A percentile compares a stretch with the other conserved stretches of the same genome.
Evolutionary conservation across 2,888 invertebrate genomes (phyloP).

Genomic region (Andrena fulva): DNA sequence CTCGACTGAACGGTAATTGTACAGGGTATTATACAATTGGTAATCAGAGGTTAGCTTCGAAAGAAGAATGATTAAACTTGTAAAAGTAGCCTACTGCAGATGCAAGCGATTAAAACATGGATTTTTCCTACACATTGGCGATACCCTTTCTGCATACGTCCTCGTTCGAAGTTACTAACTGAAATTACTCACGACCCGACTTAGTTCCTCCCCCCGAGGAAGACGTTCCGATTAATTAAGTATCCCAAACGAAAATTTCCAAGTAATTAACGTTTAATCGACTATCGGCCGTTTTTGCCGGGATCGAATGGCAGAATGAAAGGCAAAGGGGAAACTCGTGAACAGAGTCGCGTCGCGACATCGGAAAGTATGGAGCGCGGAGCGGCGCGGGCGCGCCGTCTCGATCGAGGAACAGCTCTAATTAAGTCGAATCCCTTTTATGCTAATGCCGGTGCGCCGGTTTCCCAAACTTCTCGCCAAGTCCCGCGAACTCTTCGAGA

Average conservation of each 20-base stretch:
- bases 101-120: neutral
- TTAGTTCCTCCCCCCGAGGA: neutral
- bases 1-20: neutral
- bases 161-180: neutral
- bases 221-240: conserved; percentile 24
- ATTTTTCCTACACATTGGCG: neutral
- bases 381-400: neutral
- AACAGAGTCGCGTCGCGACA: conserved; percentile 10
- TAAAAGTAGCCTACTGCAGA: too few species aligned
- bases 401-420: conserved; percentile 34
- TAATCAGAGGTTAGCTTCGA: neutral
- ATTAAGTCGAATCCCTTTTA: conserved; percentile 55
- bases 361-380: conserved; percentile 4
- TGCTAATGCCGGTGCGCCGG: conserved; percentile 40
- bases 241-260: conserved; percentile 25
- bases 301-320: conserved; percentile 1
- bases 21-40: neutral
- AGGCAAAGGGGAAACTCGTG: conserved; percentile 8
- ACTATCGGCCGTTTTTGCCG: conserved; percentile 24
- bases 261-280: conserved; percentile 39
- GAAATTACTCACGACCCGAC: conserved; percentile 6
- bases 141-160: neutral
- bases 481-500: conserved; percentile 37
- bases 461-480: conserved; percentile 51
- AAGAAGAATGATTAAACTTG: neutral